A percentile compares a stretch with the other conserved stretches of the same genome.
Conservation (phyloP, 2,113 vertebrate genomes). For the Ciconia maguari region DNA sequence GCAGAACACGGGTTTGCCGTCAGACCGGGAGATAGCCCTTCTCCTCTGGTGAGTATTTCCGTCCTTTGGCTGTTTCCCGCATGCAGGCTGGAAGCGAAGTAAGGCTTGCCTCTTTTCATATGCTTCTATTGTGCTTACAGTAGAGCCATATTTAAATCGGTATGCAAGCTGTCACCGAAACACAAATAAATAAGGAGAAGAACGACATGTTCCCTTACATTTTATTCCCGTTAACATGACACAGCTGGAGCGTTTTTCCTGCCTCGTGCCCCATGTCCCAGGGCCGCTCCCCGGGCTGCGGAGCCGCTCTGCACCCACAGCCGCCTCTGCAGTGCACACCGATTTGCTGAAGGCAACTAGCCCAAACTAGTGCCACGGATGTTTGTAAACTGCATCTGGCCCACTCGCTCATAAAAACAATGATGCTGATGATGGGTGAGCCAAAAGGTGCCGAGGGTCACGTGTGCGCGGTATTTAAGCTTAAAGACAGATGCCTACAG, state of each 20-base stretch:
- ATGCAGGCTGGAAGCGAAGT: fast-evolving
- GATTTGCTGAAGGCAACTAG: not conserved
- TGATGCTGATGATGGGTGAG: fast-evolving
- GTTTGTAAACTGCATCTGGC: not conserved
- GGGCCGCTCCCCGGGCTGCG: not conserved
- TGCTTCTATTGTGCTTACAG: not conserved
- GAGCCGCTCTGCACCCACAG: not conserved
- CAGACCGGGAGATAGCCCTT: not conserved
- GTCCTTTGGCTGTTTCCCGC: not conserved
- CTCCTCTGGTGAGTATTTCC: not conserved
- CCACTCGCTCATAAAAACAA: not conserved
- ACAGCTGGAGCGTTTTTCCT: not conserved
- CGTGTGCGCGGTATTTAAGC: fast-evolving
- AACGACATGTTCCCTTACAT: slow-evolving; percentile 10
- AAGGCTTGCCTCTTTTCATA: not conserved
- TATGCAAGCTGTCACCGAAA: not conserved
- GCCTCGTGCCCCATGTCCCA: not conserved
- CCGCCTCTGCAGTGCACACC: not conserved
- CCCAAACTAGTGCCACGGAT: not conserved
- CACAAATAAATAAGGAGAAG: slow-evolving; percentile 28
- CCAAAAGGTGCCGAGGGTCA: not conserved
- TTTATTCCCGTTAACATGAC: not conserved
- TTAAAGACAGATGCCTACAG: not conserved
- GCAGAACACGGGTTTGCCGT: not conserved
- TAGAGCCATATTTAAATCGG: not conserved